These are phyloP conservation scores for Hirundo rustica DNA, from an alignment of 2,797 vertebrate species.

Conservation along the genomic window DNA sequence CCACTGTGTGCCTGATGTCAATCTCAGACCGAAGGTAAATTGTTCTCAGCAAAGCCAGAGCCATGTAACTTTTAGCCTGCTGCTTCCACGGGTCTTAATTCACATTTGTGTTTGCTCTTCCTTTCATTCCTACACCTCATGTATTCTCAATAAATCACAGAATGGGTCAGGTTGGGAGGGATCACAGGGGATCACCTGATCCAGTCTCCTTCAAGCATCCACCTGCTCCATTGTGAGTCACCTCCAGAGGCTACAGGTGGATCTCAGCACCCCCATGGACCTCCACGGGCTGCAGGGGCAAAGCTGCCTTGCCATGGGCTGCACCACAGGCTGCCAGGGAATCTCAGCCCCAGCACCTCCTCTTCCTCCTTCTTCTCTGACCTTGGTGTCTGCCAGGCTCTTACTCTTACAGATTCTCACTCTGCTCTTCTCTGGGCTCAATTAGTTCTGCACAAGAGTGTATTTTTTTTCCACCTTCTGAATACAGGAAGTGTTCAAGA, in stretches of 20 bases:
- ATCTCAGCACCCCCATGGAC: not conserved
- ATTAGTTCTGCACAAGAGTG: not conserved
- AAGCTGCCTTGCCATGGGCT: not conserved
- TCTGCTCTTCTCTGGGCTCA: not conserved
- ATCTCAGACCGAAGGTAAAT: not conserved
- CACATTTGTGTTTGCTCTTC: not conserved
- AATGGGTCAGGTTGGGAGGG: not conserved
- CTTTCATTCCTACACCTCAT: not conserved
- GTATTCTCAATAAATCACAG: not conserved
- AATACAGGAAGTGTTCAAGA: not conserved
- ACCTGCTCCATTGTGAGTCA: accelerated
- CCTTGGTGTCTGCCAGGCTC: not conserved
- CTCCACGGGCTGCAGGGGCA: not conserved
- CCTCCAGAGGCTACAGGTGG: not conserved
- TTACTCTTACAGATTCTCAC: not conserved
- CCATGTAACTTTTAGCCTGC: not conserved
- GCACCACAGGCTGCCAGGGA: not conserved
- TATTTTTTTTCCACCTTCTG: not conserved
- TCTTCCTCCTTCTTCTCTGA: not conserved
- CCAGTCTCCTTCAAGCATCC: no score
- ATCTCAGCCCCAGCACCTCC: not conserved
- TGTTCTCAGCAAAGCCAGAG: not conserved
- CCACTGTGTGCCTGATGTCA: not conserved
- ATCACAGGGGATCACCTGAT: not conserved
- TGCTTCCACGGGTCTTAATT: not conserved